Conservation (phyloP, 1,140 invertebrate genomes). For the Meloidogyne floridensis region DNA sequence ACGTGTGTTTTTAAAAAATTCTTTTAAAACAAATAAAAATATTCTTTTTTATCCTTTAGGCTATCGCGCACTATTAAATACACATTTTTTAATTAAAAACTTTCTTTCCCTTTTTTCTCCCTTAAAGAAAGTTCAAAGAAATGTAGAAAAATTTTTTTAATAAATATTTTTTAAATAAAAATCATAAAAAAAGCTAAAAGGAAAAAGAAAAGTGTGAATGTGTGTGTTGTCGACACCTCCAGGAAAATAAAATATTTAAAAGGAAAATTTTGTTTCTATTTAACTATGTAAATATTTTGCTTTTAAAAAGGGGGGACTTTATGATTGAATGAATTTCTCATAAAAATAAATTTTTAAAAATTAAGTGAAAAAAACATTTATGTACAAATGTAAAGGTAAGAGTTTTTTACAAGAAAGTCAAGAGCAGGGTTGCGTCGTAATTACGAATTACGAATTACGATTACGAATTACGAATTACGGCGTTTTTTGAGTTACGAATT, state of each 20-base stretch:
- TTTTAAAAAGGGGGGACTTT: not conserved
- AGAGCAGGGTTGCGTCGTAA: no score
- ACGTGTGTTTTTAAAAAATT: not conserved
- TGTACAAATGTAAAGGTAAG: no score
- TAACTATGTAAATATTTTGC: not conserved
- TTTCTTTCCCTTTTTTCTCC: not conserved
- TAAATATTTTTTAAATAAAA: not conserved
- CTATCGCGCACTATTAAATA: not conserved
- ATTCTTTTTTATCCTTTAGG: not conserved
- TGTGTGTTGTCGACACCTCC: not conserved
- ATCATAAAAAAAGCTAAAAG: not conserved
- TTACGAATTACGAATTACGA: no score
- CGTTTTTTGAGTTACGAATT: no score
- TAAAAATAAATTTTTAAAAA: no score
- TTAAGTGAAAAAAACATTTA: no score
- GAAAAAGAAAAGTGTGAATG: not conserved
- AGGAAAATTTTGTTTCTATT: not conserved
- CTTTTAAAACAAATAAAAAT: not conserved
- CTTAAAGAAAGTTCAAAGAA: not conserved
- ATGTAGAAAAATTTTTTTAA: not conserved
- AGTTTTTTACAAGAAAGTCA: no score
- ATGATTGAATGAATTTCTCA: no score
- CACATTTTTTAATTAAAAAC: not conserved
- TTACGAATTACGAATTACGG: no score
- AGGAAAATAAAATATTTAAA: not conserved